A percentile compares a stretch with the other conserved stretches of the same genome.
Evolutionary conservation across 2,888 invertebrate genomes (phyloP).

Genomic region (Gastrophysa polygoni): DNA sequence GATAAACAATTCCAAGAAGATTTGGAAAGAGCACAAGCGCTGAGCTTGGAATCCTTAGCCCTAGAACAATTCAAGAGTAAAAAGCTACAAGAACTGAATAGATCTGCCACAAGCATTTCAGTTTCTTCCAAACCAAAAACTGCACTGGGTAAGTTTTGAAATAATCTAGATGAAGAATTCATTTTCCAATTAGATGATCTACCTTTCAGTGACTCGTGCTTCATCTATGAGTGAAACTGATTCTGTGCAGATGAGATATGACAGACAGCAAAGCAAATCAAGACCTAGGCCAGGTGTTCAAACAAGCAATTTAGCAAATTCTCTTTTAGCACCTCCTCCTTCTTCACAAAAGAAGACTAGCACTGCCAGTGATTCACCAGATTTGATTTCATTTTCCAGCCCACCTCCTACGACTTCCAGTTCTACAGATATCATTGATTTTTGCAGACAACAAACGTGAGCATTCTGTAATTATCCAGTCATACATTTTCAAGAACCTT

Average conservation of each 20-base stretch:
- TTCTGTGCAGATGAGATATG: constrained; percentile 45
- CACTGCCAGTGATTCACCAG: constrained; percentile 61
- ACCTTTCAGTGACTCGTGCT: constrained; percentile 51
- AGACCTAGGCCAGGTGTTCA: constrained; percentile 66
- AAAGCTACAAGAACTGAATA: constrained; percentile 55
- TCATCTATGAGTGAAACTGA: constrained; percentile 56
- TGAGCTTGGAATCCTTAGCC: constrained; percentile 85
- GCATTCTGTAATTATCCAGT: constrained; percentile 21
- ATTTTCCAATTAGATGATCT: neutral
- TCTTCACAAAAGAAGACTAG: constrained; percentile 54
- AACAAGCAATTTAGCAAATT: constrained; percentile 56
- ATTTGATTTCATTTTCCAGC: constrained; percentile 75
- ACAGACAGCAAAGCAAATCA: constrained; percentile 60
- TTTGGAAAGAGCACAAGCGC: constrained; percentile 84
- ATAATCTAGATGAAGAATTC: neutral
- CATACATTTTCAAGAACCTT: neutral
- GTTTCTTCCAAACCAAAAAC: constrained; percentile 35
- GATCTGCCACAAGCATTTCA: constrained; percentile 30
- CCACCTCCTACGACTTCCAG: constrained; percentile 64
- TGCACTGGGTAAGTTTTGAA: constrained; percentile 43
- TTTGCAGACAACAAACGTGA: constrained; percentile 65
- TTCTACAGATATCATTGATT: constrained; percentile 64
- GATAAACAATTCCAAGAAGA: constrained; percentile 86
- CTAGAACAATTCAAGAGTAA: constrained; percentile 81
- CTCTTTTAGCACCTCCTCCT: constrained; percentile 60